Evolutionary conservation across 2,888 invertebrate genomes (phyloP).

Genomic region (Cheilosia impressa): DNA sequence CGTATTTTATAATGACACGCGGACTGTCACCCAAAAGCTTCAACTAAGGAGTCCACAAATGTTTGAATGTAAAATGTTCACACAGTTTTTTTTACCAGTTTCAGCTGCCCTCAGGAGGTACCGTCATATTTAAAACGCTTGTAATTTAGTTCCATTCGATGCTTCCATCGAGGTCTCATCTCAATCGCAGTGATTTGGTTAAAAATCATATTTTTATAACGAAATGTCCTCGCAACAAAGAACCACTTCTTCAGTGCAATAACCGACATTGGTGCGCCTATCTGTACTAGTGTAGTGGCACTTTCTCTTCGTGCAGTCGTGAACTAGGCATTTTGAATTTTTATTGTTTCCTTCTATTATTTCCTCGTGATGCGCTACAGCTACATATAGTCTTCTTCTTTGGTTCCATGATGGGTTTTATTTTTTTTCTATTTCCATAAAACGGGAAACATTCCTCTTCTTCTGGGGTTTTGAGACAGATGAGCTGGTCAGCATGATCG

Average conservation of each 20-base stretch:
- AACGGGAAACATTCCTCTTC: conserved; percentile 65
- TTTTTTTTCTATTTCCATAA: conserved; percentile 39
- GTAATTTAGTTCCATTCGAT: too few relatives aligned
- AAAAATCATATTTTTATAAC: neutral
- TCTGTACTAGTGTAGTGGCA: conserved; percentile 33
- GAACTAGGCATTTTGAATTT: conserved; percentile 69
- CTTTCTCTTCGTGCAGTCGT: conserved; percentile 75
- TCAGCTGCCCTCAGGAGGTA: too few relatives aligned
- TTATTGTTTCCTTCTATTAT: conserved; percentile 70
- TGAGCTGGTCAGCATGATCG: conserved; percentile 49
- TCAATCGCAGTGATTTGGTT: too few relatives aligned
- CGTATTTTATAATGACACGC: too few relatives aligned
- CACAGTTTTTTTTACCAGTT: too few relatives aligned
- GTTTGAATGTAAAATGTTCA: too few relatives aligned
- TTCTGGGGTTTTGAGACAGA: conserved; percentile 18
- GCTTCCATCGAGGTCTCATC: too few relatives aligned
- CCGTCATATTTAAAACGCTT: too few relatives aligned
- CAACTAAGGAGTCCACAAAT: too few relatives aligned
- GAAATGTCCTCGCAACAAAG: conserved; percentile 46
- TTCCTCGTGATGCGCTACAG: conserved; percentile 62
- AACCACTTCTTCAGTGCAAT: conserved; percentile 45
- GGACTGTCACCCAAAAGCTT: too few relatives aligned
- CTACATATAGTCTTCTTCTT: conserved; percentile 27
- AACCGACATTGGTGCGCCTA: conserved; percentile 13
- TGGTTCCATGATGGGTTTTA: conserved; percentile 18